Conservation (phyloP, 2,888 invertebrate genomes). For the Nemotelus nigrinus region DNA sequence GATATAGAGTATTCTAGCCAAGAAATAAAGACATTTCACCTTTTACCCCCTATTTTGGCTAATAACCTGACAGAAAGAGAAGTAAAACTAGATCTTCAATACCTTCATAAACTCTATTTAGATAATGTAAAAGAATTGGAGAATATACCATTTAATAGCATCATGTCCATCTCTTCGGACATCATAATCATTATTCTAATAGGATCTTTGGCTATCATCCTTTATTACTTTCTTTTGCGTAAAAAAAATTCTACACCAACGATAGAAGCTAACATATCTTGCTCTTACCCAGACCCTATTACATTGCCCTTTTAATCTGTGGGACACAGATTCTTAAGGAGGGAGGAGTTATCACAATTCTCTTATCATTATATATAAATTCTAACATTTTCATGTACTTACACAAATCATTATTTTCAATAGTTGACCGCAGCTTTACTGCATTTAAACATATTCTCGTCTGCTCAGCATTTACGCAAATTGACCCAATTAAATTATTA, state of each 20-base stretch:
- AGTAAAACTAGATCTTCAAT: slow-evolving; percentile 37
- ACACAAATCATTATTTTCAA: not conserved
- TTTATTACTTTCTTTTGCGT: not conserved
- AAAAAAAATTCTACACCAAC: not conserved
- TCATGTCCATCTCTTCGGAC: not conserved
- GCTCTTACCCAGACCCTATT: not conserved
- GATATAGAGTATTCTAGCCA: not conserved
- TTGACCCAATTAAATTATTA: too few relatives aligned
- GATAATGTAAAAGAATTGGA: slow-evolving; percentile 13
- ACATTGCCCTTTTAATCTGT: slow-evolving; percentile 17
- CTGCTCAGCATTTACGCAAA: too few relatives aligned
- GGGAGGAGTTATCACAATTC: slow-evolving; percentile 6
- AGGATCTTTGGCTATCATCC: not conserved
- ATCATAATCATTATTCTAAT: not conserved
- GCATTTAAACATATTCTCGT: too few relatives aligned
- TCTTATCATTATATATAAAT: not conserved
- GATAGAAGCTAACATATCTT: not conserved
- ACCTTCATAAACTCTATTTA: slow-evolving; percentile 36
- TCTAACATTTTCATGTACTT: not conserved
- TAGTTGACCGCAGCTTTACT: too few relatives aligned
- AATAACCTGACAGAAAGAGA: slow-evolving; percentile 28
- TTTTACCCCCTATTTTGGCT: slow-evolving; percentile 33
- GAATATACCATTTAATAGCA: not conserved
- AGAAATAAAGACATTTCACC: slow-evolving; percentile 31
- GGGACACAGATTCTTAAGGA: slow-evolving; percentile 19